A percentile compares a stretch with the other conserved stretches of the same genome.
Conservation (phyloP, 1,140 invertebrate species). For the Oreohelix idahoensis region DNA sequence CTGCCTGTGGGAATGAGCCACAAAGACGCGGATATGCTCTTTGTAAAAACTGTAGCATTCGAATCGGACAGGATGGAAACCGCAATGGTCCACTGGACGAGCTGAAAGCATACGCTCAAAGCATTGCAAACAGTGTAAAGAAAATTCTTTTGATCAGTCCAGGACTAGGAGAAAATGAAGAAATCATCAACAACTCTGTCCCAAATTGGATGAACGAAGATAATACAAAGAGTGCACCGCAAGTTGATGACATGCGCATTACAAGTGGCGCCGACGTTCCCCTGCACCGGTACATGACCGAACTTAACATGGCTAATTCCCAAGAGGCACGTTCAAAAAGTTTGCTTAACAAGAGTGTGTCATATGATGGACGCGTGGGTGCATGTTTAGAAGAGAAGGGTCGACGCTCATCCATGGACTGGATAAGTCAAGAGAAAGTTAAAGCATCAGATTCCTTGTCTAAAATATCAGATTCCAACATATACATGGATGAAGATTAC, state of each 20-base stretch:
- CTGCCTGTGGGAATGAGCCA: background rate
- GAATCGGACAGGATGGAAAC: no score
- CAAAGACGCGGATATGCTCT: background rate
- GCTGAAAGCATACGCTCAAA: constrained; percentile 8
- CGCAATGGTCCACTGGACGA: background rate
- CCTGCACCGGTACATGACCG: background rate
- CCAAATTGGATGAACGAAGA: background rate
- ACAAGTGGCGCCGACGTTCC: background rate
- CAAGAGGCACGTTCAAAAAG: background rate
- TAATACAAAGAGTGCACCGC: background rate
- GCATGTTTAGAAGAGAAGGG: background rate
- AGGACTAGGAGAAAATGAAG: background rate
- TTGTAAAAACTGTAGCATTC: background rate
- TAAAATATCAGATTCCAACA: background rate
- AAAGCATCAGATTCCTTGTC: background rate
- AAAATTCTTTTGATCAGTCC: background rate
- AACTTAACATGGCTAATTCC: background rate
- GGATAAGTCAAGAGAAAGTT: background rate
- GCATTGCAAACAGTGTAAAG: constrained; percentile 5
- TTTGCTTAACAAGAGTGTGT: background rate
- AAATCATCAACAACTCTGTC: background rate
- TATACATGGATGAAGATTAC: background rate
- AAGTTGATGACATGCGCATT: background rate
- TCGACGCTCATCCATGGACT: background rate
- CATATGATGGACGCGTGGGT: background rate